These are phyloP conservation scores for Ostrea denselamellosa DNA, from an alignment of 1,140 invertebrate genomes.

Conservation along the genomic window DNA sequence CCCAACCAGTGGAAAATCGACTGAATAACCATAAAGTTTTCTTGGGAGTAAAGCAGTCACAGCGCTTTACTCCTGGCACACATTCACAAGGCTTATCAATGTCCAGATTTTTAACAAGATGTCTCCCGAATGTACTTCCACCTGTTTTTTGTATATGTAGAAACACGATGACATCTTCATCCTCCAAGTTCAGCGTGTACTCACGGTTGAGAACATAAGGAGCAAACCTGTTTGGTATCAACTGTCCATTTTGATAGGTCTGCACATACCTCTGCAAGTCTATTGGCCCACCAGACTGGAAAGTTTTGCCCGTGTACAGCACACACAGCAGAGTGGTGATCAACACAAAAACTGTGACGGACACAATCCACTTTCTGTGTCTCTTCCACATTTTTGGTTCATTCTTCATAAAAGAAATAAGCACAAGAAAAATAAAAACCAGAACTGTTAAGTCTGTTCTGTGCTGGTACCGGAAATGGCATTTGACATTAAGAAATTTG, in stretches of 20 bases:
- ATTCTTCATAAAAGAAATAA: background rate
- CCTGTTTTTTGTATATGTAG: constrained; percentile 98
- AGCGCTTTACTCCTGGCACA: constrained; percentile 67
- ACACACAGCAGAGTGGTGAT: background rate
- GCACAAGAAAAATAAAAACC: background rate
- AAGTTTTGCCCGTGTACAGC: background rate
- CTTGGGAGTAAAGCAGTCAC: constrained; percentile 72
- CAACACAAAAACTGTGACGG: background rate
- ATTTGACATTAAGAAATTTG: background rate
- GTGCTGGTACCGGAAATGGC: background rate
- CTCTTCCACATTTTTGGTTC: background rate
- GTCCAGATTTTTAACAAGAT: constrained; percentile 95
- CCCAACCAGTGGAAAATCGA: constrained; percentile 98
- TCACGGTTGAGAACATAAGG: constrained; percentile 48
- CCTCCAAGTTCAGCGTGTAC: constrained; percentile 64
- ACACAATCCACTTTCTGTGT: background rate
- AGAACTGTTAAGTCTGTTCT: background rate
- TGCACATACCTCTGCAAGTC: background rate
- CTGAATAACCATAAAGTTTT: constrained; percentile 93
- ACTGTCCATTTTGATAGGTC: background rate
- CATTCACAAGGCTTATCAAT: constrained; percentile 80
- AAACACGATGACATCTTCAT: constrained; percentile 96
- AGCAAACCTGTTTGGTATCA: constrained; percentile 39
- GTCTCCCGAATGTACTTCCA: constrained; percentile 94
- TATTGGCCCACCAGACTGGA: background rate